These are phyloP conservation scores for Chaenodraco wilsoni DNA, from an alignment of 2,797 vertebrate species.

Conservation along the genomic window DNA sequence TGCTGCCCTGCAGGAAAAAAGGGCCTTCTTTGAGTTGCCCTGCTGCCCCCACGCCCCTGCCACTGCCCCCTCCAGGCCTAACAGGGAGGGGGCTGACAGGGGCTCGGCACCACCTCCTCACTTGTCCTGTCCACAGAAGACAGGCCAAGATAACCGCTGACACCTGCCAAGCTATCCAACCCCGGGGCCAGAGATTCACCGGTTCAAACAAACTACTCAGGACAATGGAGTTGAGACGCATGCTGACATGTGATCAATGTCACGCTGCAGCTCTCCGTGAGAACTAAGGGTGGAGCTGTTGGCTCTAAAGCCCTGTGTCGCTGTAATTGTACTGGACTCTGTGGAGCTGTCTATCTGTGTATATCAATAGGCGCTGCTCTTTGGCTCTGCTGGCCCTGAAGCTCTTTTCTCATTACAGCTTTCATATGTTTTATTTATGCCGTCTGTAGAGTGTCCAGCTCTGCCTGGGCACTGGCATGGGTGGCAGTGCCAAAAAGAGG, in stretches of 20 bases:
- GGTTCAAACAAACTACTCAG: conserved; percentile 61
- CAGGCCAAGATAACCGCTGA: conserved; percentile 80
- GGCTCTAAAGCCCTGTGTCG: conserved; percentile 36
- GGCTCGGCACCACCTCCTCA: conserved; percentile 66
- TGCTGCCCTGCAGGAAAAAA: conserved; percentile 60
- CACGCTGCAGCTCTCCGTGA: conserved; percentile 44
- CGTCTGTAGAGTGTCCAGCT: conserved; percentile 83
- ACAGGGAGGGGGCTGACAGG: conserved; percentile 75
- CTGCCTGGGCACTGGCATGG: conserved; percentile 73
- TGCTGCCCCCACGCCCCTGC: conserved; percentile 58
- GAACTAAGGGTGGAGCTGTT: conserved; percentile 65
- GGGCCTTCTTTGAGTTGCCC: conserved; percentile 63
- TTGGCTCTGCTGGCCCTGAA: conserved; percentile 70
- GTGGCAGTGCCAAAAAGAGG: conserved; percentile 76
- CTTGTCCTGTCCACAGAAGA: conserved; percentile 73
- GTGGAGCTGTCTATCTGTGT: conserved; percentile 45
- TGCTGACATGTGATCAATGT: conserved; percentile 51
- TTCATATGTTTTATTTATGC: conserved; percentile 87
- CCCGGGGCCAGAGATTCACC: conserved; percentile 57
- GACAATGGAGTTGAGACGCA: conserved; percentile 67
- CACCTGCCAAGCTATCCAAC: conserved; percentile 75
- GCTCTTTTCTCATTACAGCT: conserved; percentile 81
- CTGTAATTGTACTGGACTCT: conserved; percentile 35
- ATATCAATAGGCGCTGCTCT: conserved; percentile 58
- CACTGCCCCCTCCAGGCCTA: conserved; percentile 70